Evolutionary conservation across 2,797 vertebrate species (phyloP), one percentile per base, ranked within the genome.

Genomic region (Ambastaia sidthimunki): DNA sequence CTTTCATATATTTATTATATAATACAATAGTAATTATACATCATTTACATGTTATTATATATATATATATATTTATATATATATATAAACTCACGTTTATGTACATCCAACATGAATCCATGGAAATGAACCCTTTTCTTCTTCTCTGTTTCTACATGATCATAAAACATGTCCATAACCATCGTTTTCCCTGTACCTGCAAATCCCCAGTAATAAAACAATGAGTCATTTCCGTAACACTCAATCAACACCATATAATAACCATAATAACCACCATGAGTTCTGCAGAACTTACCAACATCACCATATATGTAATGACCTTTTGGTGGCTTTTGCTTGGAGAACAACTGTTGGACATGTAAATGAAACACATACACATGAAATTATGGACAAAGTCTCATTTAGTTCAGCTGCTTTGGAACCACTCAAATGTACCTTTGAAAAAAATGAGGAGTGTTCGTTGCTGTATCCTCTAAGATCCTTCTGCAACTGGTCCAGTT

Each of bases 81-180:
- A 44, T 44, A 44, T 10, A 11, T 1, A 31, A 47, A 94, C 97
- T 96, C 93, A 99, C 98, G 93, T 95, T 94, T 93, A 85, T 99
- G 98, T n/a, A 99, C 96, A 71, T 99, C 97, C 86, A 99, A 89
- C 98, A 99, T 99, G 85, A 99, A 99, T 48, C 96, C 97, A 81
- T 99, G 97, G 89, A 99, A 98, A 90, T 99, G 98, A 74, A 99
- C 98, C 89, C 98, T 93, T 88, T 95, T 98, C 80, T 99, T 99
- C 85, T 89, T 97, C 84, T 95, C 92, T 9, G 94, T 94, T 88
- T 97, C 92, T 84, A 97, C 95, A 54, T 98, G 93, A 23, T 93
- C 91, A 90, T 96, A 99, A 94, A 99, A 99, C 91, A 99, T 96
- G 92, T 99, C 98, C 98, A 99, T 99, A 88, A 99, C 95, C 98